Base-by-base conservation (phyloP, 1,140 invertebrate species). In the Lethocerus indicus region DNA sequence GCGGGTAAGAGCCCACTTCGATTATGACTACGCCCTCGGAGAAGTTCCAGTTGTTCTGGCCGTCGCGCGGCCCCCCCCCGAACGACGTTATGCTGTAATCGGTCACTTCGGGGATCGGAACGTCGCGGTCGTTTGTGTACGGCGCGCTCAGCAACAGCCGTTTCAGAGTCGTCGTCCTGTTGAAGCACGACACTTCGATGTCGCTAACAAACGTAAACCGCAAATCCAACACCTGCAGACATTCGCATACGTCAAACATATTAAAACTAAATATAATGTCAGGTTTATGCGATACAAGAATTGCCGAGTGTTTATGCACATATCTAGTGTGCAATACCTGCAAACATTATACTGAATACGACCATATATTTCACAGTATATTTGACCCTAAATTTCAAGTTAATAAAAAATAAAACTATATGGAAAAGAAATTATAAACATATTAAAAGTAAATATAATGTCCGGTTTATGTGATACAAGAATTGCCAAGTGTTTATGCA, bases 111-210 rank as follows among this genome's bases (percentile, higher is more conserved):
- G 52, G 47, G n/a, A 49, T 59, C 2, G 70, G 68, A n/a, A n/a
- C n/a, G n/a, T n/a, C n/a, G n/a, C n/a, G n/a, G n/a, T n/a, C n/a
- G n/a, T n/a, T n/a, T n/a, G n/a, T n/a, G n/a, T n/a, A n/a, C n/a
- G n/a, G n/a, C 28, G 69, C 69, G 52, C 76, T 72, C 39, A 79
- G 57, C 53, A 74, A 73, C 18, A 83, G 59, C 60, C 76, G 72
- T 21, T 67, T 69, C n/a, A 83, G 63, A 4, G 64, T 67, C 26
- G 67, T 64, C 32, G 76, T 69, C 50, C 71, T 71, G 54, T 73
- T 76, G 46, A 83, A 74, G 51, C 76, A 75, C 32, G 75, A 72
- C 16, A 81, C 67, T 61, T 82, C 79, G 6, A 74, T 75, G 54
- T 82, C 78, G 12, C 73, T 73, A 12, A 83, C 67, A 1, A 71